Evolutionary conservation across 2,113 vertebrate genomes (phyloP).

Genomic region (Heliornis fulica): DNA sequence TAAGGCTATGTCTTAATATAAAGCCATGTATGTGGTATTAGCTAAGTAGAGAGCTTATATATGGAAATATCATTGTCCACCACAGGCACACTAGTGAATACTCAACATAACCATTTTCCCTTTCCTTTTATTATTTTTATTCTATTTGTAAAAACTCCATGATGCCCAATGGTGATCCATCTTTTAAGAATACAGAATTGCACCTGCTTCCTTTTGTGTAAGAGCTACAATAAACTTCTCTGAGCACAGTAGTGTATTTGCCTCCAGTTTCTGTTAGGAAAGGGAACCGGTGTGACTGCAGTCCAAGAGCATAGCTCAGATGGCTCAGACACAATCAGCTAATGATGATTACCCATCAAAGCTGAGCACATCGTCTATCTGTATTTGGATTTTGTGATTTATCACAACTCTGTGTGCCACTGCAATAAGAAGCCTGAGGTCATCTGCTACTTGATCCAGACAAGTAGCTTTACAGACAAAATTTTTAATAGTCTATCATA

Average conservation of each 20-base stretch:
- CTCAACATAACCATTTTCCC: background rate
- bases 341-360: background rate
- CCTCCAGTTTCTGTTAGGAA: conserved; percentile 34
- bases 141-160: background rate
- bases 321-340: background rate
- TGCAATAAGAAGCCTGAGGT: background rate
- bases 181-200: conserved; percentile 50
- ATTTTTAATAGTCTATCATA: background rate
- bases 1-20: background rate
- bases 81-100: background rate
- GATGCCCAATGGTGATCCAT: background rate
- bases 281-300: background rate
- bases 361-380: background rate
- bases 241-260: background rate
- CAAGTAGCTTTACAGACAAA: background rate
- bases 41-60: background rate
- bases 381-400: background rate
- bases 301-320: background rate
- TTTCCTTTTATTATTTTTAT: background rate
- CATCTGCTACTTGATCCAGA: background rate
- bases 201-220: conserved; percentile 43
- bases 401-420: background rate
- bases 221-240: conserved; percentile 52
- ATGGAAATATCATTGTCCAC: background rate
- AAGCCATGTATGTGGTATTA: background rate